Conservation (phyloP, 2,797 vertebrate genomes). For the Mergus octosetaceus region DNA sequence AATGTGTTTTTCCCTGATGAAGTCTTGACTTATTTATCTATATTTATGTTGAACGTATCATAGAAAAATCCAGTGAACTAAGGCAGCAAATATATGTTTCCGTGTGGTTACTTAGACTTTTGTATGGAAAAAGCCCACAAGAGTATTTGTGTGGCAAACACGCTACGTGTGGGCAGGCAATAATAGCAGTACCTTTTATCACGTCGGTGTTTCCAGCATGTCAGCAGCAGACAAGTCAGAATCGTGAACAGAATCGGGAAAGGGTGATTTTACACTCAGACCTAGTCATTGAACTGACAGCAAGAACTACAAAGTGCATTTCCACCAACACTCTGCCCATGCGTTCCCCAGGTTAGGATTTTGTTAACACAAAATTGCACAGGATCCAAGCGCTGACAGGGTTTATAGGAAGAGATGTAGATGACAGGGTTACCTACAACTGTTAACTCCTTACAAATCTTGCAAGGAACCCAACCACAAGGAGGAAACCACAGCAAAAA, state of each 20-base stretch:
- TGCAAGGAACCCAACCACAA: neutral
- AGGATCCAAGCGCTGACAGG: neutral
- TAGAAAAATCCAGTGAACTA: neutral
- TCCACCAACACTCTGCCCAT: neutral
- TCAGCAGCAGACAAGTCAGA: neutral
- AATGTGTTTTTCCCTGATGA: neutral
- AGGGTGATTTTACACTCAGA: neutral
- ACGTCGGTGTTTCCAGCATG: neutral
- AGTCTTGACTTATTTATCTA: neutral
- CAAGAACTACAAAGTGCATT: neutral
- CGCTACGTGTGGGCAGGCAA: neutral
- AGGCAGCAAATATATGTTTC: neutral
- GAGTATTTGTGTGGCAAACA: slow-evolving; percentile 10
- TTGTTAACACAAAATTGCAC: neutral
- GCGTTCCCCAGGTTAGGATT: neutral
- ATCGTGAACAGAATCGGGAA: neutral
- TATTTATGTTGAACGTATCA: neutral
- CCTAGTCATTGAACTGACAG: neutral
- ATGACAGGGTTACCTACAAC: neutral
- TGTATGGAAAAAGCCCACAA: neutral
- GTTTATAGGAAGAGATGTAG: neutral
- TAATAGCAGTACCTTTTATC: neutral
- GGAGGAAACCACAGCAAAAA: neutral
- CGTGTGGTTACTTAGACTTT: neutral
- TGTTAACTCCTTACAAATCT: neutral